phyloP scores from a whole-genome alignment of 2,888 invertebrate genomes.

The Dryocosmus kuriphilus region DNA sequence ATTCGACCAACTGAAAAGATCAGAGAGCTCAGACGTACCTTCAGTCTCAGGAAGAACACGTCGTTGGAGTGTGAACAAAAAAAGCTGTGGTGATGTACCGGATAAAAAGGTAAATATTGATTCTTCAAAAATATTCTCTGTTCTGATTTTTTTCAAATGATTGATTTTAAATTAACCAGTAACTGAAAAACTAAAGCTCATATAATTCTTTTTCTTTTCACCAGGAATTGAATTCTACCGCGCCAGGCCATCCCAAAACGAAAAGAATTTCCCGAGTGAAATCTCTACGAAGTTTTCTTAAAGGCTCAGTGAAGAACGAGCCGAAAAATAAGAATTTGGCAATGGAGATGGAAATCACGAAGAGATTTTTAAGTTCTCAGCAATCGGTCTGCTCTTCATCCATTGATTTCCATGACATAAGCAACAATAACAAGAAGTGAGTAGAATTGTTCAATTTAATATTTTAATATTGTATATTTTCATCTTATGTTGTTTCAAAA shows the following conservation, averaged over 20 bases:
- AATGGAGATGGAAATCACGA: conserved; percentile 62
- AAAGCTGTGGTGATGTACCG: conserved; percentile 54
- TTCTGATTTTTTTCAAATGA: neutral
- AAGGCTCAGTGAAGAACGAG: conserved; percentile 68
- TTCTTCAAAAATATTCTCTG: neutral
- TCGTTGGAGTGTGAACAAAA: conserved; percentile 78
- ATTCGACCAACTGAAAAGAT: conserved; percentile 81
- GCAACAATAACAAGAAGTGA: conserved; percentile 46
- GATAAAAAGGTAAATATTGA: conserved; percentile 64
- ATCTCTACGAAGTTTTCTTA: conserved; percentile 79
- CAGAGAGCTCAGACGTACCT: conserved; percentile 80
- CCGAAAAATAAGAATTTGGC: conserved; percentile 61
- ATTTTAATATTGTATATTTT: no score
- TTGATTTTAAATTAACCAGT: neutral
- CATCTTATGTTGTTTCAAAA: no score
- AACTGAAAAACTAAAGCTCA: neutral
- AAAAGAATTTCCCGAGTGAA: conserved; percentile 79
- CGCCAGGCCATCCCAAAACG: conserved; percentile 62
- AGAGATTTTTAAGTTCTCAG: conserved; percentile 51
- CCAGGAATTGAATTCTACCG: neutral
- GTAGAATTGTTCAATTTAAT: neutral
- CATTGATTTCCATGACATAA: conserved; percentile 46
- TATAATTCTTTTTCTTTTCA: neutral
- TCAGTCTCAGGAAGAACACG: conserved; percentile 75
- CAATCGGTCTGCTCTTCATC: conserved; percentile 40